Base-by-base conservation (phyloP, 2,797 vertebrate genomes). In the Epinephelus coioides region DNA sequence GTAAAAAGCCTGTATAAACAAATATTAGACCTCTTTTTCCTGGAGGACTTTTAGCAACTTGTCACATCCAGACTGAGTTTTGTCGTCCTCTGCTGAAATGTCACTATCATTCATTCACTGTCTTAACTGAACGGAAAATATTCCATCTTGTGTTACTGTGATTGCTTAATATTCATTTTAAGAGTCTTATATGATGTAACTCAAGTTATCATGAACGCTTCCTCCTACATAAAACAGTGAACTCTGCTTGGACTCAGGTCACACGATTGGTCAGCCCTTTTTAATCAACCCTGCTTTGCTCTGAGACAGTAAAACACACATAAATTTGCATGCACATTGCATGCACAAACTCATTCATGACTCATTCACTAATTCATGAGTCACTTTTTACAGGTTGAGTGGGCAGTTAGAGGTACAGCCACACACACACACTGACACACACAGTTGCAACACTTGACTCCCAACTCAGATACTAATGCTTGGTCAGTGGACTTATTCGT, bases 161-260 rank as follows among this genome's bases (percentile, higher is more conserved):
- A 62, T 49, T 38, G 1, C n/a, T 34, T 38, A 61, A 70, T 50
- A 27, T 75, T 74, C 81, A 3, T 21, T 40, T 40, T 21, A 49
- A 44, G 1, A 14, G 6, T 75, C 7, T 13, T 8, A 55, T 3
- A 40, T 51, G 8, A 38, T 66, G 19, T 38, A 5, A 49, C 30
- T 23, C 7, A 73, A 11, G 46, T 27, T 12, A 53, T 43, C n/a
- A 27, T 55, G 12, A 47, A 51, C 46, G 27, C 17, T 55, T 50
- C 27, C 17, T 17, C 12, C 27, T 54, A 23, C 55, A 57, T 59
- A 50, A 62, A 63, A 44, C 54, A 2, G 18, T 79, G 69, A 76
- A 76, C 73, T 82, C 86, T 83, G 61, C 40, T 79, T 55, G 10
- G 14, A 46, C 49, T 68, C 21, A 17, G 43, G n/a, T 61, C 0